Evolutionary conservation across 2,888 invertebrate genomes (phyloP).

Genomic region (Drosophila pegasa): DNA sequence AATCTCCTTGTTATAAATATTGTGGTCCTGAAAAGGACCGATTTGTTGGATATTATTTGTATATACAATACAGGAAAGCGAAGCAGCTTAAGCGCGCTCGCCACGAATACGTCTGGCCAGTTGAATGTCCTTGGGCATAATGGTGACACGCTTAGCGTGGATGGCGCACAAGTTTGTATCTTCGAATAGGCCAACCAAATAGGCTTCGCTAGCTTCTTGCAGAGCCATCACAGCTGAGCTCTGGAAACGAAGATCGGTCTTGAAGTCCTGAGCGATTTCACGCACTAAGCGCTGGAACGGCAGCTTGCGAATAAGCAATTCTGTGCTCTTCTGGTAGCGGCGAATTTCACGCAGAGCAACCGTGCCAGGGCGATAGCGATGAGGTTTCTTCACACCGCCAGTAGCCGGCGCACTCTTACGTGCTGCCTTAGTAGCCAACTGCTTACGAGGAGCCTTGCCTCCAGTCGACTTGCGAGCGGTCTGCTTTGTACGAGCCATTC

Average conservation of each 20-base stretch:
- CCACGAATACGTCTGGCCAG: conserved; percentile 97
- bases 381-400: conserved; percentile 31
- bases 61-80: not conserved
- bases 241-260: conserved; percentile 41
- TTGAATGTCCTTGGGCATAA: conserved; percentile 99
- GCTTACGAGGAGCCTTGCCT: conserved; percentile 38
- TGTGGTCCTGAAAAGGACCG: conserved; percentile 53
- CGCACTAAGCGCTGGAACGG: conserved; percentile 33
- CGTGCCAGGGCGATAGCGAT: too few species aligned
- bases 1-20: conserved; percentile 17
- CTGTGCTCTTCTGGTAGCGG: conserved; percentile 40
- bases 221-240: conserved; percentile 39
- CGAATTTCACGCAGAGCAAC: conserved; percentile 37
- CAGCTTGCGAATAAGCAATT: conserved; percentile 32
- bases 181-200: conserved; percentile 11
- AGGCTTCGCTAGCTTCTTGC: conserved; percentile 30
- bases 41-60: conserved; percentile 19
- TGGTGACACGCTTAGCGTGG: conserved; percentile 97
- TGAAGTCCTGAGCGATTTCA: conserved; percentile 41
- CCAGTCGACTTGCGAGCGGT: not conserved
- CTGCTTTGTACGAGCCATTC: not conserved
- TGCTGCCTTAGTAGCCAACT: conserved; percentile 43
- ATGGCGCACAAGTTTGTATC: conserved; percentile 88
- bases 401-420: conserved; percentile 41
- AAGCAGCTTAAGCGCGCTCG: conserved; percentile 92